Percentiles rank a stretch among this genome's conserved stretches.
Evolutionary conservation across 1,140 invertebrate genomes (phyloP).

Genomic region (Drosophila albomicans): DNA sequence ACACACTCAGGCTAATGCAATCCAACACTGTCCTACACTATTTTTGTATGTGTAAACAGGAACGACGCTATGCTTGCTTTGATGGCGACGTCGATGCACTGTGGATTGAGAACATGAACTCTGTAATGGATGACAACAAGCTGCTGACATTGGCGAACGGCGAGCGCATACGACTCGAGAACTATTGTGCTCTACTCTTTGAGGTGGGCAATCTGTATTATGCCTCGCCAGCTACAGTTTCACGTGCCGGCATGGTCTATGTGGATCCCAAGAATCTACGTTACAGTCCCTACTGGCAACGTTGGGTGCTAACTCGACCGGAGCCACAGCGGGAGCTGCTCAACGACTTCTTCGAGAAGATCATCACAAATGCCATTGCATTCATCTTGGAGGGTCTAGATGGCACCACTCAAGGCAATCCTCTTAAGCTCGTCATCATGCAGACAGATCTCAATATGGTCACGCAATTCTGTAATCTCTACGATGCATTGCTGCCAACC

Average conservation of each 20-base stretch:
- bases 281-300: constrained; percentile 93
- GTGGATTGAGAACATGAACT: constrained; percentile 98
- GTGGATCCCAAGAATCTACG: constrained; percentile 96
- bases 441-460: constrained; percentile 95
- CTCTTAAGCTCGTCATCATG: constrained; percentile 92
- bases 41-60: constrained; percentile 81
- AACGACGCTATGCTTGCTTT: constrained; percentile 93
- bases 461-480: constrained; percentile 92
- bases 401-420: constrained; percentile 90
- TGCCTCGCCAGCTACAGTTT: constrained; percentile 96
- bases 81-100: constrained; percentile 97
- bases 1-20: constrained; percentile 78
- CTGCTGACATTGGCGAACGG: constrained; percentile 95
- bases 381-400: constrained; percentile 92
- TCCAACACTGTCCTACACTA: constrained; percentile 40
- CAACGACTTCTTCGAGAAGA: constrained; percentile 85
- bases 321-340: constrained; percentile 70
- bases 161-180: constrained; percentile 93
- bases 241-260: constrained; percentile 96
- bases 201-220: constrained; percentile 96
- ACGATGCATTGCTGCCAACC: constrained; percentile 88
- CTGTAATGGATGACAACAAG: constrained; percentile 97
- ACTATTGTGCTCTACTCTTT: constrained; percentile 93
- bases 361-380: constrained; percentile 89
- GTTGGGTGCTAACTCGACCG: constrained; percentile 87